Evolutionary conservation across 2,888 invertebrate genomes (phyloP), one percentile per base, ranked within the genome.

Genomic region (Drosophila anomalata): DNA sequence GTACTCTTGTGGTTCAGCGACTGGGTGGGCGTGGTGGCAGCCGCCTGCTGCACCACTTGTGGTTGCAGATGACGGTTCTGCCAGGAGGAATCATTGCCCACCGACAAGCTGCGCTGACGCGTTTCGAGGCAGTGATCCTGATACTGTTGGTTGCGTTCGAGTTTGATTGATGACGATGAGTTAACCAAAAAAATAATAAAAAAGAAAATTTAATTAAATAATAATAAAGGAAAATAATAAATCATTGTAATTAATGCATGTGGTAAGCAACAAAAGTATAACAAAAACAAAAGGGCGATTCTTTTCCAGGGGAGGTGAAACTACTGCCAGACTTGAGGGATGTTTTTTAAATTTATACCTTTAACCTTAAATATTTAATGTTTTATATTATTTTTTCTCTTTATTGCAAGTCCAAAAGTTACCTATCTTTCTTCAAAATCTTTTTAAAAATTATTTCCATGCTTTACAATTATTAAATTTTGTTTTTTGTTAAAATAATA

Each of bases 71-170:
- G 90, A n/a, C 90, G 90, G 78, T 89, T 90, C 70, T 90, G 90
- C 90, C 90, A 92, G 66, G 89, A 84, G 65, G 89, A 84, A 74
- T 92, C 92, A 77, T 90, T 92, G 77, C 92, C 92, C 69, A 92
- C 91, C 31, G 92, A 92, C 20, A 90, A 87, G 61, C 92, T 92
- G 56, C 92, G 90, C 71, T 91, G 91, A 39, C 92, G 89, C 54
- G 90, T 87, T 79, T 91, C 91, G 55, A 83, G 79, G 76, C 89
- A 91, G 71, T 90, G 90, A 78, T 91, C 92, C 89, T 91, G 91
- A 75, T 90, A 90, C 91, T 90, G 78, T 48, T 44, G 47, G 63
- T 20, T 31, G n/a, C 54, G 17, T 26, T 52, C 56, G 29, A 44
- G 57, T 65, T 29, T 61, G 73, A 59, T 65, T 68, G 67, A 71